Base-by-base conservation (phyloP, 2,797 vertebrate species). In the Huso huso region DNA sequence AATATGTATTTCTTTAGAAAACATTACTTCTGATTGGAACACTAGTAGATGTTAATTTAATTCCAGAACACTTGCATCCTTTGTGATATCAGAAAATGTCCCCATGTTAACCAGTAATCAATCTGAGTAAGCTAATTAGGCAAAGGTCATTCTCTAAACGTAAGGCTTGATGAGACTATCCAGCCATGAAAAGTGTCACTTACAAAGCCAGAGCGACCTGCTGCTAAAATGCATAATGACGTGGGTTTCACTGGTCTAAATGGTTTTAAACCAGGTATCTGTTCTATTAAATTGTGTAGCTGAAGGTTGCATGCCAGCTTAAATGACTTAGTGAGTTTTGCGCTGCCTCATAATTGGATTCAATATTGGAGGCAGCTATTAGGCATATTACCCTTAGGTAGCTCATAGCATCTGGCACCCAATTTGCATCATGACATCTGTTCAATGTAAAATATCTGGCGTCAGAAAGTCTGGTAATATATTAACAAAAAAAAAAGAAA, bases 341-440 rank as follows among this genome's bases (percentile, higher is more conserved):
- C 83, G 82, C 81, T 80, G 74, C 68, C 73, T 76, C 74, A 72
- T 91, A 90, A 92, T 91, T 88, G 82, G 87, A 90, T 86, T 86
- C 83, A 84, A 82, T 75, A 80, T 82, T 84, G 83, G 81, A 88
- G 89, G 85, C 87, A 86, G 84, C 86, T 86, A 84, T 89, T 89
- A 89, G 88, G 87, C 86, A 88, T 87, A 91, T 89, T 87, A 87
- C 82, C 83, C 84, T 87, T 84, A 79, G 83, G 86, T 81, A 83
- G 82, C 78, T 84, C 76, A 75, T 79, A 85, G 88, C 86, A 89
- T 90, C 88, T 92, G 89, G 88, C 84, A 84, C 86, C 84, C 83
- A 84, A 87, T 88, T 85, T 86, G 83, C 86, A 86, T 83, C 83
- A 87, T 84, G 85, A 88, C 90, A 90, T 91, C 86, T 91, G 87